Evolutionary conservation across 2,888 invertebrate genomes (phyloP), one percentile per base, ranked within the genome.

Genomic region (Bimastos eiseni): DNA sequence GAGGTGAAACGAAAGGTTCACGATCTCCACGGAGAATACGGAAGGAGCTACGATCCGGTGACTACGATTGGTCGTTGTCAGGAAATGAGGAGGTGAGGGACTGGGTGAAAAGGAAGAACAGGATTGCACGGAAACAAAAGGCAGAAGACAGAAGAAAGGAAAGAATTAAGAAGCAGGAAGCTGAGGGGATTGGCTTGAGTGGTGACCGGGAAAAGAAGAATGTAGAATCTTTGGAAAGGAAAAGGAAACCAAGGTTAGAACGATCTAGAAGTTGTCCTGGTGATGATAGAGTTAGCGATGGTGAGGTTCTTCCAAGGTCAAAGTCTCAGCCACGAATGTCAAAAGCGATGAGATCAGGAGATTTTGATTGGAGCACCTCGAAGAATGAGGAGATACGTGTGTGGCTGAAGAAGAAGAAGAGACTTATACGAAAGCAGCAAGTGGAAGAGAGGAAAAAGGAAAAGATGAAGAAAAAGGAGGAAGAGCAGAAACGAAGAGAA

Each of bases 361-460:
- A 11, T 17, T 86, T 86, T 86, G 86, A 86, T 24, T 86, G 86
- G 86, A 86, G 86, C 86, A 86, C 86, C 13, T 86, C 86, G 17
- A 86, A 86, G 37, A 86, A 86, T 24, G 86, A 86, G 36, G 37
- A 34, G 86, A 36, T 86, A 1, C 86, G 37, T 21, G 30, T 24
- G 86, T 86, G 86, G 86, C 86, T 86, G 34, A 86, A 86, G 36
- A 34, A 36, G 86, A 86, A 86, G 34, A 37, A 34, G 19, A 17
- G 86, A 37, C 86, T 86, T 17, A 13, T 86, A 19, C 34, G 36
- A 24, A 86, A 34, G 30, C 34, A 86, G 36, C 86, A 36, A 36
- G 86, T 36, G 15, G 86, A 86, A 24, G 86, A 86, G 36, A 86
- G 86, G 86, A 86, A 86, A 24, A 86, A 86, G 36, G 37, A 86